A percentile compares a stretch with the other conserved stretches of the same genome.
Conservation (phyloP, 23 tunicate genomes). For the Halocynthia roretzi region DNA sequence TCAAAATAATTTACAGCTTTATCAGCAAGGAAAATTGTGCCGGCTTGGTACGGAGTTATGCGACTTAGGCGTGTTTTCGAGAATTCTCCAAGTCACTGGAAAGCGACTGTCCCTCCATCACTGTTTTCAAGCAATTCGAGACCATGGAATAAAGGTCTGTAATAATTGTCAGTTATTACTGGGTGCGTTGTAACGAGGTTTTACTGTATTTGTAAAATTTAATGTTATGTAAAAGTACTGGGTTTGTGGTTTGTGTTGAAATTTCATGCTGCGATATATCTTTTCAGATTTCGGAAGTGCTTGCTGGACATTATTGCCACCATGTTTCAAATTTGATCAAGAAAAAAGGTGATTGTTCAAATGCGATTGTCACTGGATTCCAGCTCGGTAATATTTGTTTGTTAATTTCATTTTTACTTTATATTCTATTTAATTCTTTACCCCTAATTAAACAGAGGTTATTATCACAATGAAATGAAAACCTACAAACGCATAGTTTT, state of each 20-base stretch:
- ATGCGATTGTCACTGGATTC: slow-evolving; percentile 1
- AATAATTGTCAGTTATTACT: too few species aligned
- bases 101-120: slow-evolving; percentile 19
- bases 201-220: too few species aligned
- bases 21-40: neutral
- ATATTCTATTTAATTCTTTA: too few species aligned
- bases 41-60: slow-evolving; percentile 5
- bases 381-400: neutral
- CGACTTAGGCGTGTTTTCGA: slow-evolving; percentile 10
- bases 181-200: too few species aligned
- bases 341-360: neutral
- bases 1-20: slow-evolving; percentile 17
- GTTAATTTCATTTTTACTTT: too few species aligned
- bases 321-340: slow-evolving; percentile 1
- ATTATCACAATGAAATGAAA: too few species aligned
- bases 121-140: slow-evolving; percentile 27
- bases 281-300: slow-evolving; percentile 1
- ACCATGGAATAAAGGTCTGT: slow-evolving; percentile 11
- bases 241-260: too few species aligned
- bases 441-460: too few species aligned
- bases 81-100: neutral
- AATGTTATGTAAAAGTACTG: too few species aligned
- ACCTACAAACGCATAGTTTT: neutral
- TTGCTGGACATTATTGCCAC: neutral
- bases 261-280: neutral